A percentile compares a stretch with the other conserved stretches of the same genome.
phyloP scores from a whole-genome alignment of 2,888 invertebrate genomes.

The Drosophila pegasa region DNA sequence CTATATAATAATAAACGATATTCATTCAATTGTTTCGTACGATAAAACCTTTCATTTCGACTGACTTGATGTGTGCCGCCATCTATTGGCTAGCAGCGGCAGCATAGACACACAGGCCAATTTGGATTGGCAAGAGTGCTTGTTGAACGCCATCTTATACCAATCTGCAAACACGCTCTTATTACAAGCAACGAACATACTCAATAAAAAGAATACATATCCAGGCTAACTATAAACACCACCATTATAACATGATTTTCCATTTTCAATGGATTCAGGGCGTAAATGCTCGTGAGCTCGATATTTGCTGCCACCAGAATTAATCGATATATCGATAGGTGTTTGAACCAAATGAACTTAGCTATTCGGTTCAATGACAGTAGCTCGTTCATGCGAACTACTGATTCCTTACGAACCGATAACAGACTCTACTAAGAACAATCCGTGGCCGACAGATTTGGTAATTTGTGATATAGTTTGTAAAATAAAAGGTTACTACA shows the following conservation, averaged over 20 bases:
- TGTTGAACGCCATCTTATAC: too few relatives aligned
- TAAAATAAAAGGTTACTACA: constrained; percentile 18
- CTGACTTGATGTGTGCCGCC: too few relatives aligned
- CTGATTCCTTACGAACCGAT: constrained; percentile 15
- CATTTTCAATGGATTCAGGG: too few relatives aligned
- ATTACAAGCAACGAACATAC: too few relatives aligned
- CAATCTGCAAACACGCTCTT: too few relatives aligned
- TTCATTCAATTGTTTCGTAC: background rate
- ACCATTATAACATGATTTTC: too few relatives aligned
- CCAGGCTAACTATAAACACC: too few relatives aligned
- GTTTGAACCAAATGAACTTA: constrained; percentile 8
- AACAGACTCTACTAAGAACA: constrained; percentile 37
- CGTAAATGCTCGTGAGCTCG: background rate
- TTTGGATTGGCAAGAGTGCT: too few relatives aligned
- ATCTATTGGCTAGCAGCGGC: background rate
- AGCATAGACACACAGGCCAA: too few relatives aligned
- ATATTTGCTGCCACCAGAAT: background rate
- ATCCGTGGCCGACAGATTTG: constrained; percentile 46
- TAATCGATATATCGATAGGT: constrained; percentile 5
- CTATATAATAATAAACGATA: constrained; percentile 27
- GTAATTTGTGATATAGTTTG: constrained; percentile 46
- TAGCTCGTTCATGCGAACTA: constrained; percentile 23
- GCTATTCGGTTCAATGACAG: background rate
- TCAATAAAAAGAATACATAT: too few relatives aligned
- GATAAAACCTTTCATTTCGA: too few relatives aligned